Base-by-base conservation (phyloP, 2,888 invertebrate species). In the Brachyptera risi region DNA sequence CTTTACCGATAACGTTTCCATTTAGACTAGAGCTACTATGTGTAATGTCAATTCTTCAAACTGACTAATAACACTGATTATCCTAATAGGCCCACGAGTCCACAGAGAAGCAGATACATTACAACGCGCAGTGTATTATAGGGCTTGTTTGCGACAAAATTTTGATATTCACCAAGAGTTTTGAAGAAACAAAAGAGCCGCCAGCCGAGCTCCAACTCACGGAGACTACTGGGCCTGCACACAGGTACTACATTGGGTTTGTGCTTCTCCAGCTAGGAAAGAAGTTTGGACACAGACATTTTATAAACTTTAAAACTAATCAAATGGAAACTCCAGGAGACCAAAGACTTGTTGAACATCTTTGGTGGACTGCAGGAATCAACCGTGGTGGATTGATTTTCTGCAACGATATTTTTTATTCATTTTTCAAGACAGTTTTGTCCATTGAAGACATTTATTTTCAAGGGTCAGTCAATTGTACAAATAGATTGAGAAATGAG, bases 211-310 rank as follows among this genome's bases (percentile, higher is more conserved):
- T n/a, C n/a, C n/a, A n/a, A n/a, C n/a, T n/a, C n/a, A n/a, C n/a
- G n/a, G n/a, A n/a, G n/a, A 54, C 60, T 27, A 56, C 44, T 15
- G 44, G 31, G 27, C 26, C 60, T 54, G 60, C 49, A 24, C 49
- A 49, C 49, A 7, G 49, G 1, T 49, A 49, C 26, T 49, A 23
- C 15, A n/a, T 49, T 5, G 49, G 49, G 7, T 49, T 23, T 23
- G 11, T 49, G 2, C n/a, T n/a, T n/a, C n/a, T n/a, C n/a, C n/a
- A n/a, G n/a, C n/a, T n/a, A n/a, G n/a, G n/a, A n/a, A n/a, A 49
- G 15, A 49, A 49, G 13, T 49, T 49, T 49, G 49, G 49, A 3
- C 3, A 13, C 38, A 38, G 15, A 5, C 38, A 38, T 38, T 38
- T 38, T 38, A 15, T 38, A n/a, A n/a, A n/a, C 15, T 38, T 38